Percentiles rank a stretch among this genome's conserved stretches.
Conservation (phyloP, 2,113 vertebrate genomes). For the Lophotis ruficrista region DNA sequence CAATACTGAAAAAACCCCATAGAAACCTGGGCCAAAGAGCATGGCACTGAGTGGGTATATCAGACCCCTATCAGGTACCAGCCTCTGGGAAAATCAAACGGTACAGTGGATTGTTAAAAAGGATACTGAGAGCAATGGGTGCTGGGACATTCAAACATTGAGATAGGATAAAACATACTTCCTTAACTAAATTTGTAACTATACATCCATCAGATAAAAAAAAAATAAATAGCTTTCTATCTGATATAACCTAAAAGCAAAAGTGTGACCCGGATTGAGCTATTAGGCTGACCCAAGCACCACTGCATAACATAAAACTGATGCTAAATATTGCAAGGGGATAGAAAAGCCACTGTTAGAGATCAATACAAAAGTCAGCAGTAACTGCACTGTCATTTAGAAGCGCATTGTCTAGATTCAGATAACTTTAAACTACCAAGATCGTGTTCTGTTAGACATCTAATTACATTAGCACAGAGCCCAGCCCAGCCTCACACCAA, state of each 20-base stretch:
- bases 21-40: too few relatives aligned
- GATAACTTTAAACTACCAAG: not conserved
- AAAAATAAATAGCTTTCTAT: not conserved
- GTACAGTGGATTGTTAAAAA: too few relatives aligned
- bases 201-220: not conserved
- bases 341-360: fast-evolving
- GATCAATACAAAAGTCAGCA: not conserved
- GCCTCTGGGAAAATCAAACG: too few relatives aligned
- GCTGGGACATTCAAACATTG: too few relatives aligned
- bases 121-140: too few relatives aligned
- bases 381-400: not conserved
- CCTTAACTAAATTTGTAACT: not conserved
- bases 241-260: not conserved
- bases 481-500: not conserved
- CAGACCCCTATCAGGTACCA: too few relatives aligned
- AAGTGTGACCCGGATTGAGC: not conserved
- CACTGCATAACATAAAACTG: not conserved
- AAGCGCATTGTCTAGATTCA: not conserved
- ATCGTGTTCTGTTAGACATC: not conserved
- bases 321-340: not conserved
- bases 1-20: too few relatives aligned
- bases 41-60: too few relatives aligned
- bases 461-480: not conserved
- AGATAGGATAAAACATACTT: not conserved
- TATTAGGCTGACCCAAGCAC: not conserved